These are phyloP conservation scores for Orthonevra nobilis DNA, from an alignment of 2,888 invertebrate genomes.

Conservation along the genomic window DNA sequence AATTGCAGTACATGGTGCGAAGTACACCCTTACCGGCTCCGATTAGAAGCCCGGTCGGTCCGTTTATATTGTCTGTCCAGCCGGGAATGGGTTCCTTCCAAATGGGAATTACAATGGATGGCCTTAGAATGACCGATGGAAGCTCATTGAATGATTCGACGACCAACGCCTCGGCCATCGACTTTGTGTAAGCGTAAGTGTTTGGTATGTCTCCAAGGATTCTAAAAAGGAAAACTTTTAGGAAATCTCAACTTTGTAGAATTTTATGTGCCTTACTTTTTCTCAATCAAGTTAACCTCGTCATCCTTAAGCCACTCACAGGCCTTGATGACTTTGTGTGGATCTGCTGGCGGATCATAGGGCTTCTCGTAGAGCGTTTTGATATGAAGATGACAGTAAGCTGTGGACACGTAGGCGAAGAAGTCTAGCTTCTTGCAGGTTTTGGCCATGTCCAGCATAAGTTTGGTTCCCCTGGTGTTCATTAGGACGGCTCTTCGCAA, in stretches of 20 bases:
- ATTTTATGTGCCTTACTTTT: conserved; percentile 79
- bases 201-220: conserved; percentile 90
- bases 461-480: conserved; percentile 95
- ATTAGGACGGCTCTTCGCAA: conserved; percentile 93
- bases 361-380: conserved; percentile 90
- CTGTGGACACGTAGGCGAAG: conserved; percentile 88
- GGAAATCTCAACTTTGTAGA: not conserved
- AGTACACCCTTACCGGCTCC: conserved; percentile 93
- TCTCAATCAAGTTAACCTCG: conserved; percentile 84
- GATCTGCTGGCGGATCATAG: conserved; percentile 91
- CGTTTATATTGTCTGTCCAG: conserved; percentile 96
- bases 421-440: conserved; percentile 88
- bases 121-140: conserved; percentile 90
- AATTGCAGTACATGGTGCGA: conserved; percentile 92
- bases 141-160: conserved; percentile 88
- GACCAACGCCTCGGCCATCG: conserved; percentile 91
- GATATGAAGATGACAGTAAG: conserved; percentile 94
- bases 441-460: conserved; percentile 91
- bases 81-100: conserved; percentile 92
- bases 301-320: conserved; percentile 90
- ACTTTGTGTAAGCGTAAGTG: conserved; percentile 95
- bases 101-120: conserved; percentile 94
- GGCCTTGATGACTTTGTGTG: conserved; percentile 87
- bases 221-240: conserved; percentile 78
- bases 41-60: conserved; percentile 91